Percentiles rank a stretch among this genome's conserved stretches.
These are phyloP conservation scores for Rhagoletis pomonella DNA, from an alignment of 1,140 invertebrate genomes.

Conservation along the genomic window DNA sequence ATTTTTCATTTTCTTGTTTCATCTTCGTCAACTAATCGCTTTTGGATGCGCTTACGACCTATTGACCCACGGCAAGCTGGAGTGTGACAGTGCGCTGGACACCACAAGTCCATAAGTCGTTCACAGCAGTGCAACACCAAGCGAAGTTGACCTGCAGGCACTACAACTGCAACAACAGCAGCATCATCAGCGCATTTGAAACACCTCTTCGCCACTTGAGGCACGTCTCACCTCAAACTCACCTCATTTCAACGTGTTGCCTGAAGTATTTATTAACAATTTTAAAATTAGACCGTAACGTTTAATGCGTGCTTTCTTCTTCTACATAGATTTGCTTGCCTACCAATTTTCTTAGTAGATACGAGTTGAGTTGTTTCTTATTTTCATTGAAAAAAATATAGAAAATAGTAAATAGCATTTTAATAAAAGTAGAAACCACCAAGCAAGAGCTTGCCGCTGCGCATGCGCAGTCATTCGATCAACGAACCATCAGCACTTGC, in stretches of 20 bases:
- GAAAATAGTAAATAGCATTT: background rate
- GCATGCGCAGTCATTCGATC: conserved; percentile 18
- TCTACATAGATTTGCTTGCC: conserved; percentile 15
- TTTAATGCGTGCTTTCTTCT: conserved; percentile 46
- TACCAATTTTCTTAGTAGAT: conserved; percentile 12
- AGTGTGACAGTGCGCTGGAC: conserved; percentile 7
- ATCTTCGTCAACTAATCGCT: background rate
- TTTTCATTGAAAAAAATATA: background rate
- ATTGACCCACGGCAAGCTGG: background rate
- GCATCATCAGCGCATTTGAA: background rate
- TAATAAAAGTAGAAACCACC: background rate
- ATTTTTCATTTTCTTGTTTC: background rate
- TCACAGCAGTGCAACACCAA: background rate
- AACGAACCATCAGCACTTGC: conserved; percentile 14
- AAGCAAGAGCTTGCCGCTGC: background rate
- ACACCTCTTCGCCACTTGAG: background rate
- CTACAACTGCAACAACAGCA: background rate
- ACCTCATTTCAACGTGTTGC: conserved; percentile 34
- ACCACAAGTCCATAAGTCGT: background rate
- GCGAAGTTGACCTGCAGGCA: conserved; percentile 30
- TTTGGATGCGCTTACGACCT: conserved; percentile 1
- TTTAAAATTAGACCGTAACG: conserved; percentile 58
- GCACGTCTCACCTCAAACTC: conserved; percentile 39
- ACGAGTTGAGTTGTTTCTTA: background rate
- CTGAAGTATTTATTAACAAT: conserved; percentile 58